Evolutionary conservation across 2,888 invertebrate genomes (phyloP), one percentile per base, ranked within the genome.

Genomic region (Cosmia pyralina): DNA sequence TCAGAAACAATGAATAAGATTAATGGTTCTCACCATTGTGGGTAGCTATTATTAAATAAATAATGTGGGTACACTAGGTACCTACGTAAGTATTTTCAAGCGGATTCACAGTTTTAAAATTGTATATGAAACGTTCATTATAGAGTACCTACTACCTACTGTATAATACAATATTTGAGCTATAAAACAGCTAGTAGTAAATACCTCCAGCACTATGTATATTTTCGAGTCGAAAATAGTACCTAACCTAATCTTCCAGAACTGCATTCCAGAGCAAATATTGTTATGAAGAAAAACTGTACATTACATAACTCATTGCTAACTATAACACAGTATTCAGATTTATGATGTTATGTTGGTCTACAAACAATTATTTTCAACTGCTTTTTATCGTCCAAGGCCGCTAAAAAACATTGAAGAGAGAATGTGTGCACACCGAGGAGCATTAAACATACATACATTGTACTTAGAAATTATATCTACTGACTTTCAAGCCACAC

Each of bases 331-430:
- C 41, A 70, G 15, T 15, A 62, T 57, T 67, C 17, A 46, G 44
- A 71, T 78, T 77, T 75, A 79, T 79, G 60, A 75, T 66, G 38
- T 28, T 55, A 7, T 52, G 28, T 67, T 69, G 46, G 48, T 68
- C 17, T 68, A 59, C 38, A 68, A 69, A 82, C 78, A 78, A 78
- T 57, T 55, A 65, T 68, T 67, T 74, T 70, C 38, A 59, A 50
- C 44, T 67, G 46, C 34, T 69, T 71, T 81, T 64, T 15, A 62
- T 72, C 7, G 41, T n/a, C 28, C 72, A 79, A 72, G 72, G 76
- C 28, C 58, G 22, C 1, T 55, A 46, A 28, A 62, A 72, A 65
- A 69, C 28, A 48, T 38, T 8, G 52, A 60, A 34, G n/a, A 34
- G n/a, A 44, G 34, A 57, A 78, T 62, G 57, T 46, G 22, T 58